These are phyloP conservation scores for Oryzias javanicus DNA, from an alignment of 2,113 vertebrate genomes.

Conservation along the genomic window DNA sequence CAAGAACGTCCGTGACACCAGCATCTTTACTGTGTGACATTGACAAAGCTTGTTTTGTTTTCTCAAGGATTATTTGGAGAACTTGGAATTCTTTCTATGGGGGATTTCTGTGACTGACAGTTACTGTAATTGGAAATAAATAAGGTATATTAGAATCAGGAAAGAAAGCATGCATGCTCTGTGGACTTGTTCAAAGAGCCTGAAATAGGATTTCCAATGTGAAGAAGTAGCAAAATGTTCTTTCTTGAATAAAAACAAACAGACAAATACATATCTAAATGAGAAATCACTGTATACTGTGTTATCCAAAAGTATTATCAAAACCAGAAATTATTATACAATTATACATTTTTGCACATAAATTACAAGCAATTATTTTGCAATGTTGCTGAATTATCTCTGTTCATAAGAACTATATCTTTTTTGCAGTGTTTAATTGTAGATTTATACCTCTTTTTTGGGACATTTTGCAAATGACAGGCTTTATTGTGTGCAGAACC, in stretches of 20 bases:
- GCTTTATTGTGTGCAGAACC: too few species aligned
- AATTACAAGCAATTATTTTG: too few species aligned
- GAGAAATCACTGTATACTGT: too few species aligned
- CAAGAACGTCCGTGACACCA: neutral
- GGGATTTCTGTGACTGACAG: conserved; percentile 6
- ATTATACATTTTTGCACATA: too few species aligned
- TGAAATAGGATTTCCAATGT: conserved; percentile 1
- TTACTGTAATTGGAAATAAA: conserved; percentile 15
- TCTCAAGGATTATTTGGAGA: conserved; percentile 4
- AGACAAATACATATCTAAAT: too few species aligned
- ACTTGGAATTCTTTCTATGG: neutral
- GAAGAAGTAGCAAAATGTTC: neutral
- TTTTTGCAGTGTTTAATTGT: too few species aligned
- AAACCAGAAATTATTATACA: too few species aligned
- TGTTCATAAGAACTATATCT: too few species aligned
- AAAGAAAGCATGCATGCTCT: neutral
- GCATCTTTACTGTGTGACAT: neutral
- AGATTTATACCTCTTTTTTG: too few species aligned
- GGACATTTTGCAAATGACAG: too few species aligned
- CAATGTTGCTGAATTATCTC: too few species aligned
- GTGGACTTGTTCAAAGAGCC: neutral
- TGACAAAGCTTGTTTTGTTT: neutral
- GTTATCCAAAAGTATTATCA: too few species aligned
- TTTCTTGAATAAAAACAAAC: neutral
- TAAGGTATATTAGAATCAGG: neutral